Percentiles rank a stretch among this genome's conserved stretches.
phyloP scores from a whole-genome alignment of 2,888 invertebrate genomes.

The Nowickia ferox region DNA sequence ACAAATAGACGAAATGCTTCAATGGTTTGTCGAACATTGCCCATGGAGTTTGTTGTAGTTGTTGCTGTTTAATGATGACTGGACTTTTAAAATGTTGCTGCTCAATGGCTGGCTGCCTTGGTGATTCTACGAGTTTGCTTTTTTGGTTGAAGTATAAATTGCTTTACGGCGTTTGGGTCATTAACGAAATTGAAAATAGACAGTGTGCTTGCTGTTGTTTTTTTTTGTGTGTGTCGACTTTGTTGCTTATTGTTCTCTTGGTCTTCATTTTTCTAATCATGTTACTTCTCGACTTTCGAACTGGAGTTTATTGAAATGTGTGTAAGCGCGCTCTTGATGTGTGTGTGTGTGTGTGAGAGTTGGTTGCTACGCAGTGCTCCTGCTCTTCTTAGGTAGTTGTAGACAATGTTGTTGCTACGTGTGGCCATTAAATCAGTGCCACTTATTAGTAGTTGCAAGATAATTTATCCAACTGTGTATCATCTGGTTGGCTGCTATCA shows the following conservation, averaged over 20 bases:
- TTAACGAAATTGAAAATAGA: slow-evolving; percentile 82
- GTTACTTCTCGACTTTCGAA: slow-evolving; percentile 58
- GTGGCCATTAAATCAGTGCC: slow-evolving; percentile 75
- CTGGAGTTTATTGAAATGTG: slow-evolving; percentile 48
- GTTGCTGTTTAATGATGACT: slow-evolving; percentile 62
- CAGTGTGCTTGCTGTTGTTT: slow-evolving; percentile 73
- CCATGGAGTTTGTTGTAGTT: slow-evolving; percentile 36
- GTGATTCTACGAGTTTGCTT: slow-evolving; percentile 20
- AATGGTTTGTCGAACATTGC: slow-evolving; percentile 59
- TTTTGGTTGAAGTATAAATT: slow-evolving; percentile 77
- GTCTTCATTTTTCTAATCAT: slow-evolving; percentile 55
- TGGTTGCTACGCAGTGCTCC: slow-evolving; percentile 59
- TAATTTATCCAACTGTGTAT: slow-evolving; percentile 67
- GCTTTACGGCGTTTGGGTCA: slow-evolving; percentile 81
- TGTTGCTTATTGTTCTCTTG: slow-evolving; percentile 51
- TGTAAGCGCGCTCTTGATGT: background rate
- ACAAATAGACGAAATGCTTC: slow-evolving; percentile 67
- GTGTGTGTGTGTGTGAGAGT: slow-evolving; percentile 14
- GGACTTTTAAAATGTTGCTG: slow-evolving; percentile 64
- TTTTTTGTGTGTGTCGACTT: slow-evolving; percentile 11
- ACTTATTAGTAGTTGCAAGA: slow-evolving; percentile 77
- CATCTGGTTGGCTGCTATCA: slow-evolving; percentile 37
- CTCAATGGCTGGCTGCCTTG: slow-evolving; percentile 37
- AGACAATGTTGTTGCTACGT: slow-evolving; percentile 77
- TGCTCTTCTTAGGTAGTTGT: slow-evolving; percentile 69